Conservation (phyloP, 2,113 vertebrate species). For the Myodes glareolus region DNA sequence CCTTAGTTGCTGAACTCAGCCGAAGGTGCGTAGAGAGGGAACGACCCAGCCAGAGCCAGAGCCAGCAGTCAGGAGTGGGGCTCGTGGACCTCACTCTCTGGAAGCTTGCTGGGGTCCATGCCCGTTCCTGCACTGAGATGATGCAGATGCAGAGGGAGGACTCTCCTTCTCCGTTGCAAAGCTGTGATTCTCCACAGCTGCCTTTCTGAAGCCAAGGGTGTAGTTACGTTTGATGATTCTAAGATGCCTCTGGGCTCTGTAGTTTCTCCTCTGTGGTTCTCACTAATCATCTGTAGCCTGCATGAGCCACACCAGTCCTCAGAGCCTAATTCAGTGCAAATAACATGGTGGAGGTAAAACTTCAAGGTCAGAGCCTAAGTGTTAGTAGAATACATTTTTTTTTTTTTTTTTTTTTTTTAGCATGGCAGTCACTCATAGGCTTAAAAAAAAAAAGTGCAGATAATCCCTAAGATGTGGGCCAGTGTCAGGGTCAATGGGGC, state of each 20-base stretch:
- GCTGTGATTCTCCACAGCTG: background rate
- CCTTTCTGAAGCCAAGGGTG: background rate
- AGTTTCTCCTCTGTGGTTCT: background rate
- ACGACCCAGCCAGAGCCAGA: background rate
- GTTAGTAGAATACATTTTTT: background rate
- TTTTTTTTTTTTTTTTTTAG: background rate
- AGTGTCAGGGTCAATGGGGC: too few relatives aligned
- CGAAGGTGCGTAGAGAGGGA: background rate
- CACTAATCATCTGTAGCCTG: background rate
- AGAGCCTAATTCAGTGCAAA: background rate
- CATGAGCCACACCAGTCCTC: background rate
- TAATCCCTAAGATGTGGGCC: background rate
- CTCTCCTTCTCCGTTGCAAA: background rate
- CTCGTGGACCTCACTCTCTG: fast-evolving
- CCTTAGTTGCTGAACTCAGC: background rate
- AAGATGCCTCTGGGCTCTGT: fast-evolving
- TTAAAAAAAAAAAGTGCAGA: background rate
- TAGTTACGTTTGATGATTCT: too few relatives aligned
- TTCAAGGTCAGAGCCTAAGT: background rate
- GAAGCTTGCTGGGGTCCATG: too few relatives aligned
- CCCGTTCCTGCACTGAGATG: background rate
- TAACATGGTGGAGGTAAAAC: background rate
- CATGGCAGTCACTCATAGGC: background rate
- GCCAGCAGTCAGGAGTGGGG: fast-evolving
- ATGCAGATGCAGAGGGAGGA: background rate